Evolutionary conservation across 1,140 invertebrate genomes (phyloP).

Genomic region (Drosophila ironensis): DNA sequence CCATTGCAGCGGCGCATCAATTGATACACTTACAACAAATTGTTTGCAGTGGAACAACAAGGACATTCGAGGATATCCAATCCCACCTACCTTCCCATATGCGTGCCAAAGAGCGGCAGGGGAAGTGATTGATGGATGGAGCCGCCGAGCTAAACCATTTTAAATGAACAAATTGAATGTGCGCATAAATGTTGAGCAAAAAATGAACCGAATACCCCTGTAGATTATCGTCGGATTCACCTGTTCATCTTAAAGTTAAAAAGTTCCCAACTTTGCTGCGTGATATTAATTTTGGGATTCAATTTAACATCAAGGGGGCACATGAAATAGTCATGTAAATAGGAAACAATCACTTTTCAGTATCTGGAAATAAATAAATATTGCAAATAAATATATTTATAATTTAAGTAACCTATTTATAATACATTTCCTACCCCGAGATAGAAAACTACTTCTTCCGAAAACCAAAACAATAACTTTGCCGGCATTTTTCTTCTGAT

Average conservation of each 20-base stretch:
- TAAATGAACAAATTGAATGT: constrained; percentile 76
- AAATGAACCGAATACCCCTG: background rate
- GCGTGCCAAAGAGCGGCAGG: constrained; percentile 8
- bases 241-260: background rate
- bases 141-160: constrained; percentile 63
- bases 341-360: no score
- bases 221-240: background rate
- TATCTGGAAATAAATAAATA: no score
- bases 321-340: no score
- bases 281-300: no score
- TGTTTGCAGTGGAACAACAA: constrained; percentile 60
- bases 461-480: constrained; percentile 1
- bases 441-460: no score
- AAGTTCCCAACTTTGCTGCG: no score
- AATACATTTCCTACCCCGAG: no score
- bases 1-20: constrained; percentile 47
- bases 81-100: background rate
- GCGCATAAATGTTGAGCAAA: background rate
- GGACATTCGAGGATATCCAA: constrained; percentile 17
- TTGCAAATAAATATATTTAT: background rate
- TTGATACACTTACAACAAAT: constrained; percentile 77
- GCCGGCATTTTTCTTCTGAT: constrained; percentile 3
- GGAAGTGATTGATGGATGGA: constrained; percentile 64
- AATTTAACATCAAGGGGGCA: no score
- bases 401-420: no score